Conservation (phyloP, 2,797 vertebrate species). For the Sparus aurata region DNA sequence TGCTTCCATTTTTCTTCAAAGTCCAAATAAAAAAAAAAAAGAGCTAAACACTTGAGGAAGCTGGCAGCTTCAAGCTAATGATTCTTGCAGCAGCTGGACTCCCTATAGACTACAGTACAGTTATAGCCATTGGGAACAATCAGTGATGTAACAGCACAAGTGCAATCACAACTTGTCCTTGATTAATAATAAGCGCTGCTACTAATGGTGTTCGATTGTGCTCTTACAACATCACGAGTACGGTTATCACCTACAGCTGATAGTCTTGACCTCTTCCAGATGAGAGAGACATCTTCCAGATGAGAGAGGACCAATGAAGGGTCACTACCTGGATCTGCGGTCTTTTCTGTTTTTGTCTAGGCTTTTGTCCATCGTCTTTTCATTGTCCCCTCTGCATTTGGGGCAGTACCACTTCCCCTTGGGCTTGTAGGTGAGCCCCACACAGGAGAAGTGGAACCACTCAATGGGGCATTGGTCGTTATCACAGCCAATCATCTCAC, state of each 20-base stretch:
- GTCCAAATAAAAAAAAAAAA: slow-evolving; percentile 34
- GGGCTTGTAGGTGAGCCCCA: slow-evolving; percentile 97
- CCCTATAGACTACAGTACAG: slow-evolving; percentile 28
- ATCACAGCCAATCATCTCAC: slow-evolving; percentile 99
- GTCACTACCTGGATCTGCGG: slow-evolving; percentile 95
- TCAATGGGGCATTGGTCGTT: slow-evolving; percentile 98
- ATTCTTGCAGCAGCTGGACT: slow-evolving; percentile 49
- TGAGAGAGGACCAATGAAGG: neutral
- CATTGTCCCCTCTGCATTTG: slow-evolving; percentile 96
- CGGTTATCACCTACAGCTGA: slow-evolving; percentile 24
- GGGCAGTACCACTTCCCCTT: slow-evolving; percentile 99
- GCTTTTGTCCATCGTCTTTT: slow-evolving; percentile 99
- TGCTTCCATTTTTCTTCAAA: slow-evolving; percentile 25
- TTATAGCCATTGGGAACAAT: slow-evolving; percentile 36
- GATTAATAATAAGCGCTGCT: slow-evolving; percentile 67
- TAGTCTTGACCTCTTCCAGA: slow-evolving; percentile 26
- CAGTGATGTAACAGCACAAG: slow-evolving; percentile 59
- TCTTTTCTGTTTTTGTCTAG: slow-evolving; percentile 98
- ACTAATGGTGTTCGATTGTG: slow-evolving; percentile 67
- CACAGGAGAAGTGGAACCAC: slow-evolving; percentile 99
- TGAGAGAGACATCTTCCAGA: neutral
- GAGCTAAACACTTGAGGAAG: slow-evolving; percentile 39
- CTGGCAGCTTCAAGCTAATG: slow-evolving; percentile 55
- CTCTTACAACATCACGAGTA: slow-evolving; percentile 60
- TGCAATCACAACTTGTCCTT: slow-evolving; percentile 51